Percentiles rank a stretch among this genome's conserved stretches.
Evolutionary conservation across 2,888 invertebrate genomes (phyloP).

Genomic region (Drosophila ustulata): DNA sequence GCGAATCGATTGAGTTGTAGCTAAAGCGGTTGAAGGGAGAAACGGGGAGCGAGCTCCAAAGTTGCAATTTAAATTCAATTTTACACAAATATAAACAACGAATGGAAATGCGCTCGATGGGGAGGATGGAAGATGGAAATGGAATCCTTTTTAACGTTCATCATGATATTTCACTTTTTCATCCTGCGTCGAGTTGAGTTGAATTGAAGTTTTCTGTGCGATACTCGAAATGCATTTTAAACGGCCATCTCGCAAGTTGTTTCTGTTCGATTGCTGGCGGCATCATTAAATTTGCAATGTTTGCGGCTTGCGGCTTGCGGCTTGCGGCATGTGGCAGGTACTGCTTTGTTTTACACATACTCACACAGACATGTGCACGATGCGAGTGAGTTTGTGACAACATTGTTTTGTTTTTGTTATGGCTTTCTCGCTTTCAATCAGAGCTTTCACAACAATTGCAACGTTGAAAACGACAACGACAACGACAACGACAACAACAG

Average conservation of each 20-base stretch:
- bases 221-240: constrained; percentile 30
- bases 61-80: constrained; percentile 72
- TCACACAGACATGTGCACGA: constrained; percentile 2
- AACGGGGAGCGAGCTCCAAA: constrained; percentile 16
- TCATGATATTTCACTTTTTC: constrained; percentile 29
- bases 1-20: constrained; percentile 15
- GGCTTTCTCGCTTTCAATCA: constrained; percentile 46
- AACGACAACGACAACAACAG: constrained; percentile 1
- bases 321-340: constrained; percentile 30
- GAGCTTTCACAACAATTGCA: constrained; percentile 38
- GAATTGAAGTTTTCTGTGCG: not conserved
- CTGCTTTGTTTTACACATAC: constrained; percentile 20
- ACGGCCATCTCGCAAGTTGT: constrained; percentile 3
- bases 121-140: constrained; percentile 1
- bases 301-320: constrained; percentile 29
- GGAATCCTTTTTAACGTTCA: not conserved
- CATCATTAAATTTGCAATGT: constrained; percentile 47
- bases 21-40: not conserved
- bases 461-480: constrained; percentile 13
- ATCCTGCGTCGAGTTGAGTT: not conserved
- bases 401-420: constrained; percentile 45
- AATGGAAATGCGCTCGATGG: constrained; percentile 8
- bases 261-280: constrained; percentile 8
- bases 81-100: constrained; percentile 51
- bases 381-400: constrained; percentile 7